Conservation (phyloP, 2,113 vertebrate species). For the Eubucco bourcierii region DNA sequence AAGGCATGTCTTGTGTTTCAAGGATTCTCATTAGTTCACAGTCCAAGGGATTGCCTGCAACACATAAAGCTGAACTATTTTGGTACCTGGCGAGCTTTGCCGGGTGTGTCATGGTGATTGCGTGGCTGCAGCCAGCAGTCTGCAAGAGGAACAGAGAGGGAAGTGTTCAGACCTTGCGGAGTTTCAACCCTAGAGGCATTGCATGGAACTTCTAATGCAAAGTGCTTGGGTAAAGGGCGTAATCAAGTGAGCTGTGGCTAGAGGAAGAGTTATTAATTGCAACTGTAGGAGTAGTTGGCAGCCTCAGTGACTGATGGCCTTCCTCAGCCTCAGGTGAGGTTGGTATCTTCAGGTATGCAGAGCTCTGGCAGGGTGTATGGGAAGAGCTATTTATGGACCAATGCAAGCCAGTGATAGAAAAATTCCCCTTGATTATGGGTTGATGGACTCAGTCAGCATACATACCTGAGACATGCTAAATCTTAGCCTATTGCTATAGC, state of each 20-base stretch:
- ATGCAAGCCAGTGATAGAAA: neutral
- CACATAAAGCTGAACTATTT: conserved; percentile 9
- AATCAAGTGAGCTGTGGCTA: neutral
- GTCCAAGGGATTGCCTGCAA: conserved; percentile 1
- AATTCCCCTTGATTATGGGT: neutral
- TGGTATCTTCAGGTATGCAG: neutral
- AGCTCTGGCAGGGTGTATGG: neutral
- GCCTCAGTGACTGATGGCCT: neutral
- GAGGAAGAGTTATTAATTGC: conserved; percentile 33
- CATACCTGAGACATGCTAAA: neutral
- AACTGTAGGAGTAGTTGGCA: conserved; percentile 8
- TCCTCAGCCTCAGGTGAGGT: neutral
- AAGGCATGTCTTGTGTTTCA: neutral
- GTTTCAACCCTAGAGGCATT: conserved; percentile 47
- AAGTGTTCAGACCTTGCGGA: conserved; percentile 41
- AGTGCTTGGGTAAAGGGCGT: neutral
- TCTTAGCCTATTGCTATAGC: neutral
- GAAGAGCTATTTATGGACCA: neutral
- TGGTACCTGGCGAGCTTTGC: conserved; percentile 25
- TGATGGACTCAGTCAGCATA: neutral
- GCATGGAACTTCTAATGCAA: neutral
- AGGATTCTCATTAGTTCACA: conserved; percentile 1
- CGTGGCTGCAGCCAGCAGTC: conserved; percentile 29
- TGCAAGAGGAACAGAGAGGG: conserved; percentile 25
- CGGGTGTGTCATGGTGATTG: conserved; percentile 22